Conservation (phyloP, 2,797 vertebrate species). For the Cirrhinus molitorella region DNA sequence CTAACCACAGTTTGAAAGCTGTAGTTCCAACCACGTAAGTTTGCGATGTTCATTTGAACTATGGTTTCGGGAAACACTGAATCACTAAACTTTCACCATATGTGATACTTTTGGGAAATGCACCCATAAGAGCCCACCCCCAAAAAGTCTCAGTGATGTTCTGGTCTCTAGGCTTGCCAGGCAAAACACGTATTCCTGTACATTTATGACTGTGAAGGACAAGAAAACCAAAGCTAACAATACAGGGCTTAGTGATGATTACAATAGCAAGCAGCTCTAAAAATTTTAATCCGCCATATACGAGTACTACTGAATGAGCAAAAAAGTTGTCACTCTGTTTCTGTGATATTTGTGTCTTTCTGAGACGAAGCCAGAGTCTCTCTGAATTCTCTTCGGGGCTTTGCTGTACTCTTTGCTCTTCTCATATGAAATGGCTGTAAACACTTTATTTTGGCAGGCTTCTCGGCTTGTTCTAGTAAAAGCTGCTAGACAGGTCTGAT, state of each 20-base stretch:
- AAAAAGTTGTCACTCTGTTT: not conserved
- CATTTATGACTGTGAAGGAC: not conserved
- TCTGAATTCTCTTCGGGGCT: constrained; percentile 16
- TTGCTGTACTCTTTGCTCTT: constrained; percentile 26
- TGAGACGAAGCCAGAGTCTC: constrained; percentile 11
- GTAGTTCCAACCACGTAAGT: not conserved
- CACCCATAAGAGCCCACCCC: not conserved
- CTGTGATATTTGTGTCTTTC: constrained; percentile 7
- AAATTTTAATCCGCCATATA: not conserved
- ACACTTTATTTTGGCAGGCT: constrained; percentile 21
- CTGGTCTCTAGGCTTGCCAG: not conserved
- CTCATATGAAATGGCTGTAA: constrained; percentile 25
- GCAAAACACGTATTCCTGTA: not conserved
- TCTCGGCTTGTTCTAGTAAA: constrained; percentile 28
- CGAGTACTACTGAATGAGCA: not conserved
- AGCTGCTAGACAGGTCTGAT: constrained; percentile 25
- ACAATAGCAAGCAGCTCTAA: not conserved
- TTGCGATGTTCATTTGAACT: not conserved
- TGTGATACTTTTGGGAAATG: not conserved
- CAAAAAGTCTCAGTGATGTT: not conserved
- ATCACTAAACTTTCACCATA: not conserved
- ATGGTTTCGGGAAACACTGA: not conserved
- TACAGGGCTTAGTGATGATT: not conserved
- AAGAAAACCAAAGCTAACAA: not conserved
- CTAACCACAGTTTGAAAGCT: not conserved